A percentile compares a stretch with the other conserved stretches of the same genome.
These are phyloP conservation scores for Megamerina dolium DNA, from an alignment of 2,888 invertebrate species.

Conservation along the genomic window DNA sequence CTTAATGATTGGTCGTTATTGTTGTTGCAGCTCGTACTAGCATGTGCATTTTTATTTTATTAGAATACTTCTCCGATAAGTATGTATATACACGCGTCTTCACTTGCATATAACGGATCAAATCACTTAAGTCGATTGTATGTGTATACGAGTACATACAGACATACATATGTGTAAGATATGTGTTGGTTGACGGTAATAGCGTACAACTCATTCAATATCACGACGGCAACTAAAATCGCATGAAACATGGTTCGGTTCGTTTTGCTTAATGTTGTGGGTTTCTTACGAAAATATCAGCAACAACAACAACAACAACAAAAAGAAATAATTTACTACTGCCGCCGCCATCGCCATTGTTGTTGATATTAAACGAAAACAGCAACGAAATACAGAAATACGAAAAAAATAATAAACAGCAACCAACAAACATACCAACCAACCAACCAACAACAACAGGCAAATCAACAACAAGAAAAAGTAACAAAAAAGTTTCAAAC, in stretches of 20 bases:
- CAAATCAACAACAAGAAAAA: too few species aligned
- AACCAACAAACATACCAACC: conserved; percentile 12
- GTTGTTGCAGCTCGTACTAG: too few species aligned
- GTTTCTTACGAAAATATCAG: conserved; percentile 30
- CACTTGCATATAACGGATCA: conserved; percentile 7
- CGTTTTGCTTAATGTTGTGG: conserved; percentile 14
- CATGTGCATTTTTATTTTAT: too few species aligned
- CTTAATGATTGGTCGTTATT: too few species aligned
- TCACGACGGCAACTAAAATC: conserved; percentile 48
- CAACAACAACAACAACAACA: conserved; percentile 45
- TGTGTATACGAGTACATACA: too few species aligned
- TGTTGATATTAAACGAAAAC: background rate
- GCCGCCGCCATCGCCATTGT: background rate
- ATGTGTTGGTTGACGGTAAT: too few species aligned
- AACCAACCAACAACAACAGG: conserved; percentile 9
- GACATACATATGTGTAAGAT: too few species aligned
- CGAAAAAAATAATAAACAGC: conserved; percentile 1
- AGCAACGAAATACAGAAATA: conserved; percentile 3
- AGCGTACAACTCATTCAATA: conserved; percentile 46
- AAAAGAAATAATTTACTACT: conserved; percentile 17
- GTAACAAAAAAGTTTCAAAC: background rate
- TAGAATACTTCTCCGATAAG: too few species aligned
- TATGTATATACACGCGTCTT: too few species aligned
- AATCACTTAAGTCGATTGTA: too few species aligned
- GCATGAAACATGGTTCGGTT: conserved; percentile 34